Percentiles rank a stretch among this genome's conserved stretches.
Evolutionary conservation across 1,140 invertebrate genomes (phyloP).

Genomic region (Ostrea denselamellosa): DNA sequence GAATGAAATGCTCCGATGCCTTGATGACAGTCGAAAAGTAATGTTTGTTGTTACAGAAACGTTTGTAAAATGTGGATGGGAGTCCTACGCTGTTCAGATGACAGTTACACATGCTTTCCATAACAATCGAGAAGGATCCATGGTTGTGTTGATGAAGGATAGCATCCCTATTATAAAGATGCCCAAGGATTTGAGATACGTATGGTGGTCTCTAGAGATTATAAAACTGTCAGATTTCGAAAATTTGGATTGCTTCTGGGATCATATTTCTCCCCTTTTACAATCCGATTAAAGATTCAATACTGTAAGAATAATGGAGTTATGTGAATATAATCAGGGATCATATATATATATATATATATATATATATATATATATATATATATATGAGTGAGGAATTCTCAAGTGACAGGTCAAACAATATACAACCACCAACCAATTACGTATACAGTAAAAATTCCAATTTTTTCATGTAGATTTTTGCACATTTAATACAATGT

Average conservation of each 20-base stretch:
- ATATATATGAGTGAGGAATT: no score
- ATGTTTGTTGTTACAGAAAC: background rate
- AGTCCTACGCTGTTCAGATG: background rate
- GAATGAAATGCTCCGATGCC: background rate
- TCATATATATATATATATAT: no score
- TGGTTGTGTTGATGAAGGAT: background rate
- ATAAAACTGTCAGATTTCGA: background rate
- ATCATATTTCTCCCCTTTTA: background rate
- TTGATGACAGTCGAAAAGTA: slow-evolving; percentile 1
- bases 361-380: no score
- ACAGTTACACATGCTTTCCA: background rate
- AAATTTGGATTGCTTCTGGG: background rate
- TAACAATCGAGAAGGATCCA: background rate
- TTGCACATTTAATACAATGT: no score
- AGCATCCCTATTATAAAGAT: background rate
- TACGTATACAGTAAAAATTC: no score
- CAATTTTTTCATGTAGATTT: no score
- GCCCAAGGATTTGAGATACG: background rate
- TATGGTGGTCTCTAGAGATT: background rate
- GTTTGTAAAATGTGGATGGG: background rate
- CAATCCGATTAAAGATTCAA: background rate
- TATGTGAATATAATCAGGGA: no score
- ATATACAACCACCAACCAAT: no score
- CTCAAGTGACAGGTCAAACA: no score
- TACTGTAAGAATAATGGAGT: no score